phyloP scores from a whole-genome alignment of 2,113 vertebrate genomes.

The Agelaius tricolor region DNA sequence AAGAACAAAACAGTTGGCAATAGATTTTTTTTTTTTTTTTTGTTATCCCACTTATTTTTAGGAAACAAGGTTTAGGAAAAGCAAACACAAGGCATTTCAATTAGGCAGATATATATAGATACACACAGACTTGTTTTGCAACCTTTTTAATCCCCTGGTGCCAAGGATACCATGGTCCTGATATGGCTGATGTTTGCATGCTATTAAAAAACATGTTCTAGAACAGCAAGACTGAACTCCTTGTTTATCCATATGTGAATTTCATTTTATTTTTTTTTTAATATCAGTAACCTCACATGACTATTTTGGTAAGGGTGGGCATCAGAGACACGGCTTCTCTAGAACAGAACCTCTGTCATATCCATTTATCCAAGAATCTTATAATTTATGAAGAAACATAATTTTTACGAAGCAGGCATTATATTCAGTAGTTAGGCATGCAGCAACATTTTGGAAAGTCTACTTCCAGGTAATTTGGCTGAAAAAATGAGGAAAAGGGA shows the following conservation, averaged over 20 bases:
- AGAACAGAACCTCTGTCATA: not conserved
- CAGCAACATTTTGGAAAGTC: not conserved
- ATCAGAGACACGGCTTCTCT: not conserved
- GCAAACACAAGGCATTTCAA: constrained; percentile 31
- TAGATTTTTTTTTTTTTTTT: not conserved
- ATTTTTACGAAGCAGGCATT: not conserved
- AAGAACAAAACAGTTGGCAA: not conserved
- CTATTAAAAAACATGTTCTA: not conserved
- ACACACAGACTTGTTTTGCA: not conserved
- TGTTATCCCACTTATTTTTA: not conserved
- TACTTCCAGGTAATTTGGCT: not conserved
- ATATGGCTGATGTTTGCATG: not conserved
- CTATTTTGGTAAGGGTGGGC: not conserved
- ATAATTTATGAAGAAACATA: not conserved
- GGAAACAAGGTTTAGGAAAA: constrained; percentile 18
- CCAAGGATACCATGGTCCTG: not conserved
- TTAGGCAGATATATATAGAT: not conserved
- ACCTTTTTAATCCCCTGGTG: not conserved
- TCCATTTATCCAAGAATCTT: not conserved
- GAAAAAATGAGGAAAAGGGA: not conserved
- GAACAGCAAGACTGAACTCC: not conserved
- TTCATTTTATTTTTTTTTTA: not conserved
- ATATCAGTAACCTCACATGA: not conserved
- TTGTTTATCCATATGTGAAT: not conserved
- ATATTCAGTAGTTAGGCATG: not conserved